A percentile compares a stretch with the other conserved stretches of the same genome.
Evolutionary conservation across 92 coral and sea anemone genomes (phyloP).

Genomic region (Parazoanthus atlanticus): DNA sequence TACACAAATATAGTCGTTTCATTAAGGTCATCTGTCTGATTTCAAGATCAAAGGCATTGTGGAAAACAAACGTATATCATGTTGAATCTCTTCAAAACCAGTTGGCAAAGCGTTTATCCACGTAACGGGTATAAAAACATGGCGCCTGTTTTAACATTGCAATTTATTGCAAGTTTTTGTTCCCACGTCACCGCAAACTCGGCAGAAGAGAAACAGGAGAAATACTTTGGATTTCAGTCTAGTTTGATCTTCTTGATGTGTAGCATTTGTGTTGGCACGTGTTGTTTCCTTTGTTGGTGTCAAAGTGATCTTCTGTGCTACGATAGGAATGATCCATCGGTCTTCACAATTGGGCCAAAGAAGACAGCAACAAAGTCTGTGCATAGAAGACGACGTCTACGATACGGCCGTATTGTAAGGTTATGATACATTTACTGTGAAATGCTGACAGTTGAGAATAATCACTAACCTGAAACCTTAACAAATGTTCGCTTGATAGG

Average conservation of each 20-base stretch:
- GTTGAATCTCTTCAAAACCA: neutral
- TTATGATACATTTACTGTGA: neutral
- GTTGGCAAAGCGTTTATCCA: neutral
- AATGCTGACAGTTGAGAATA: too few species aligned
- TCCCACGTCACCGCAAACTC: neutral
- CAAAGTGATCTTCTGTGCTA: neutral
- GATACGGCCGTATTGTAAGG: neutral
- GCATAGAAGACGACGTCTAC: neutral
- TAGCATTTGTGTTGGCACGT: neutral
- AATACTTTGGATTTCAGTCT: neutral
- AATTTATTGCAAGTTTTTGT: neutral
- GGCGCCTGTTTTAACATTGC: neutral
- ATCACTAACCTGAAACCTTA: too few species aligned
- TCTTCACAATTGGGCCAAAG: neutral
- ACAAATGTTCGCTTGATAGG: too few species aligned
- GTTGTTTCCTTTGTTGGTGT: neutral
- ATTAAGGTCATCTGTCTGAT: neutral
- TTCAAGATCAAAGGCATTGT: neutral
- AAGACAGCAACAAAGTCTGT: neutral
- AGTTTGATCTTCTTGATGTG: neutral
- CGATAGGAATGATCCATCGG: neutral
- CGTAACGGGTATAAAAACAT: neutral
- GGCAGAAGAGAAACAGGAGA: neutral
- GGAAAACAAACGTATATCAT: too few species aligned
- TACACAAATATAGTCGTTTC: neutral